These are phyloP conservation scores for Hydriomena furcata DNA, from an alignment of 2,888 invertebrate genomes.

Conservation along the genomic window DNA sequence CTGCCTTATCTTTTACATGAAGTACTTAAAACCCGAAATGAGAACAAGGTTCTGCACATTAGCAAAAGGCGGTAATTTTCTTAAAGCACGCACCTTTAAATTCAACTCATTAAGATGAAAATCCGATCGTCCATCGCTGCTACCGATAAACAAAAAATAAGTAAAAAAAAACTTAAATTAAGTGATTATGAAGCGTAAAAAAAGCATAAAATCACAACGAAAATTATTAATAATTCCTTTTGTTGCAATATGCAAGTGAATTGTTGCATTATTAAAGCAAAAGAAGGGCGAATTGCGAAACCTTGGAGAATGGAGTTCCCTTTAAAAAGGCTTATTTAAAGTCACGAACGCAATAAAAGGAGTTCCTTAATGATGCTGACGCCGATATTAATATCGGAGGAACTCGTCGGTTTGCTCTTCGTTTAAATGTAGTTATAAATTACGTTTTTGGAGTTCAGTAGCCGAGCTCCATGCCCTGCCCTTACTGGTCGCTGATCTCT, in stretches of 20 bases:
- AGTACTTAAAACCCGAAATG: conserved; percentile 38
- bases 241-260: conserved; percentile 45
- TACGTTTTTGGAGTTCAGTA: conserved; percentile 65
- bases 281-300: conserved; percentile 76
- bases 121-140: conserved; percentile 48
- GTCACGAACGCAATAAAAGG: conserved; percentile 73
- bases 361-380: conserved; percentile 80
- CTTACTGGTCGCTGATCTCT: conserved; percentile 41
- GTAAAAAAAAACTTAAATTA: conserved; percentile 55
- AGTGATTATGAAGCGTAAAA: conserved; percentile 65
- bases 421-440: conserved; percentile 77
- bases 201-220: conserved; percentile 50
- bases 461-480: conserved; percentile 35
- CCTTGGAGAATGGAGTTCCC: conserved; percentile 78
- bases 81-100: conserved; percentile 49
- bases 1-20: conserved; percentile 35
- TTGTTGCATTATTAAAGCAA: conserved; percentile 42
- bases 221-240: conserved; percentile 67
- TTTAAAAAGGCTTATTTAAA: conserved; percentile 78
- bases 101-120: conserved; percentile 51
- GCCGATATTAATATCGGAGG: conserved; percentile 76
- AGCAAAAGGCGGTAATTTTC: conserved; percentile 49
- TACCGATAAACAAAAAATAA: conserved; percentile 54
- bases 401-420: conserved; percentile 59
- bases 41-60: conserved; percentile 41